Conservation (phyloP, 2,888 invertebrate species). For the Oscheius sp. region DNA sequence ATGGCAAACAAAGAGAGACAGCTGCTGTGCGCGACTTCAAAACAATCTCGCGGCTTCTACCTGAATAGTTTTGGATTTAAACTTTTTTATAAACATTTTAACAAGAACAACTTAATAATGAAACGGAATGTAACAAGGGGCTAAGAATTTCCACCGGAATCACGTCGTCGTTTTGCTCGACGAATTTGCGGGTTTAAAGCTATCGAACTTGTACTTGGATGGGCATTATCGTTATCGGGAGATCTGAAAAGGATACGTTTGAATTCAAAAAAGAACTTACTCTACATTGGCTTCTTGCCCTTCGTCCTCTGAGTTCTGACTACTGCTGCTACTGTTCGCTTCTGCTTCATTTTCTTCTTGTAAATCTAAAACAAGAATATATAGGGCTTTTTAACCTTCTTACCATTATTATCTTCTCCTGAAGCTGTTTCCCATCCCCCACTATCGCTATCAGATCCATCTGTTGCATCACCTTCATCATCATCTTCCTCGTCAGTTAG, state of each 20-base stretch:
- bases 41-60: not conserved
- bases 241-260: constrained; percentile 13
- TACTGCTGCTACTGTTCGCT: not conserved
- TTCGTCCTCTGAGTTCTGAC: not conserved
- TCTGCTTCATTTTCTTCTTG: not conserved
- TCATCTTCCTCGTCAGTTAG: constrained; percentile 15
- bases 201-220: constrained; percentile 21
- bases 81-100: too few species aligned
- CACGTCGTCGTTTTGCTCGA: constrained; percentile 18
- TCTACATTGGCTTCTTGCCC: not conserved
- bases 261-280: not conserved
- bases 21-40: constrained; percentile 1
- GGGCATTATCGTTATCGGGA: not conserved
- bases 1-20: constrained; percentile 9
- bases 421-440: constrained; percentile 32
- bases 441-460: not conserved
- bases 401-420: constrained; percentile 13
- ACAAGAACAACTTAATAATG: not conserved
- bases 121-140: not conserved
- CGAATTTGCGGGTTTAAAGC: constrained; percentile 30
- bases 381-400: too few species aligned
- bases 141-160: constrained; percentile 11
- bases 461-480: not conserved
- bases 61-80: not conserved
- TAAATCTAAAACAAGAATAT: not conserved